Conservation (phyloP, 2,797 vertebrate species). For the Onychomys leucogaster region DNA sequence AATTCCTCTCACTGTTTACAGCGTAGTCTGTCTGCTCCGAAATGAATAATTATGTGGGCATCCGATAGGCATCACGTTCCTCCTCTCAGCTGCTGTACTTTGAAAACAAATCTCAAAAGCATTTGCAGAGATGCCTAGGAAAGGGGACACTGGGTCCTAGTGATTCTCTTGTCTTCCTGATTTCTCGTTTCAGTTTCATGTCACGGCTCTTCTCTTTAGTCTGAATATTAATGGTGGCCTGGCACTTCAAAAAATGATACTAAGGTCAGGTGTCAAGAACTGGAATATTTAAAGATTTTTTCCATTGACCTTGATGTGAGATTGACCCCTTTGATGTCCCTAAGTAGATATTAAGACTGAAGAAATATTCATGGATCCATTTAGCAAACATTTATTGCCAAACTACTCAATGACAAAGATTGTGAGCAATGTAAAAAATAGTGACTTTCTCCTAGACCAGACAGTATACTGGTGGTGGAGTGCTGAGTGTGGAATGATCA, state of each 20-base stretch:
- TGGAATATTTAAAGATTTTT: constrained; percentile 13
- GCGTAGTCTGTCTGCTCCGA: constrained; percentile 65
- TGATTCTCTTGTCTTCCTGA: constrained; percentile 16
- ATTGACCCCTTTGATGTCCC: constrained; percentile 16
- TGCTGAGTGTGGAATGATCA: not conserved
- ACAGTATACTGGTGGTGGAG: not conserved
- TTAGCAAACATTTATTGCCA: constrained; percentile 13
- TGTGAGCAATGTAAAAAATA: not conserved
- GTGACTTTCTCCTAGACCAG: not conserved
- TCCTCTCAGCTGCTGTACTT: constrained; percentile 51
- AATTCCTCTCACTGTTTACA: constrained; percentile 66
- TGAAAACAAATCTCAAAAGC: constrained; percentile 68
- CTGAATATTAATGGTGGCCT: constrained; percentile 54
- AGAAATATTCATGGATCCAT: constrained; percentile 25
- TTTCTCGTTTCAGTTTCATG: constrained; percentile 15
- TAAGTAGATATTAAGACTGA: not conserved
- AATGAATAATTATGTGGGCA: constrained; percentile 73
- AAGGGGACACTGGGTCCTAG: constrained; percentile 2
- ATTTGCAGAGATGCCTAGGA: constrained; percentile 62
- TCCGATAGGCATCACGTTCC: constrained; percentile 33
- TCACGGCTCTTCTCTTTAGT: not conserved
- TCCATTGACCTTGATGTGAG: not conserved
- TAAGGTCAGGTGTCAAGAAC: not conserved
- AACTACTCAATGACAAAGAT: not conserved
- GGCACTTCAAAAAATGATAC: constrained; percentile 23